Conservation (phyloP, 1,140 invertebrate genomes). For the Calephelis nemesis region DNA sequence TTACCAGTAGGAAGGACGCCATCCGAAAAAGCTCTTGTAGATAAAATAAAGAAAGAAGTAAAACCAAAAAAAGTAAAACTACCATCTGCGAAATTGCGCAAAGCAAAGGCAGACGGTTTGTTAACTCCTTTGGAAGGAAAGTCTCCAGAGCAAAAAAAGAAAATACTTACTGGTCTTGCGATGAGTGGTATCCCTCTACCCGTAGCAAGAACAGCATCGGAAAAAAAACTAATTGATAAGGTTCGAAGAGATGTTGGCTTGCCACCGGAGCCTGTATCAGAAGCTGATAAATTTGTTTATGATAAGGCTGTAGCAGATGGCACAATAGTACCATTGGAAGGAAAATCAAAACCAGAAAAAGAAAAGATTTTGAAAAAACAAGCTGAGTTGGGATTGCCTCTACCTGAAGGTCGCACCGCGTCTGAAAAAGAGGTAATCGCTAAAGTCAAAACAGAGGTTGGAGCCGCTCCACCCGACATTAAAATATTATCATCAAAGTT, state of each 20-base stretch:
- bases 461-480: background rate
- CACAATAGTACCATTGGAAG: conserved; percentile 36
- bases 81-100: conserved; percentile 15
- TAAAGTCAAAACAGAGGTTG: conserved; percentile 29
- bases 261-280: conserved; percentile 34
- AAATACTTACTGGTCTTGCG: conserved; percentile 40
- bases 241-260: conserved; percentile 38
- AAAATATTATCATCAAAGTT: conserved; percentile 8
- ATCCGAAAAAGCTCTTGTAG: too few species aligned
- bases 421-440: conserved; percentile 44
- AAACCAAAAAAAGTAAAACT: background rate
- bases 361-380: conserved; percentile 32
- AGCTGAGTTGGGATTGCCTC: conserved; percentile 30
- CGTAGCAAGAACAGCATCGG: conserved; percentile 39
- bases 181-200: conserved; percentile 39
- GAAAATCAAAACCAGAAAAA: conserved; percentile 33
- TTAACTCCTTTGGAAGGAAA: too few species aligned
- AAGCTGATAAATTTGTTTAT: conserved; percentile 33
- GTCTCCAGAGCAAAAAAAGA: conserved; percentile 29
- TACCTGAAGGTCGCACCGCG: conserved; percentile 39
- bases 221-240: conserved; percentile 45
- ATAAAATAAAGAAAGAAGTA: too few species aligned
- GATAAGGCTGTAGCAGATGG: conserved; percentile 37
- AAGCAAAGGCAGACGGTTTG: too few species aligned
- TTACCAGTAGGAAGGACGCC: too few species aligned